Conservation (phyloP, 2,113 vertebrate species). For the Tetraodon nigroviridis region DNA sequence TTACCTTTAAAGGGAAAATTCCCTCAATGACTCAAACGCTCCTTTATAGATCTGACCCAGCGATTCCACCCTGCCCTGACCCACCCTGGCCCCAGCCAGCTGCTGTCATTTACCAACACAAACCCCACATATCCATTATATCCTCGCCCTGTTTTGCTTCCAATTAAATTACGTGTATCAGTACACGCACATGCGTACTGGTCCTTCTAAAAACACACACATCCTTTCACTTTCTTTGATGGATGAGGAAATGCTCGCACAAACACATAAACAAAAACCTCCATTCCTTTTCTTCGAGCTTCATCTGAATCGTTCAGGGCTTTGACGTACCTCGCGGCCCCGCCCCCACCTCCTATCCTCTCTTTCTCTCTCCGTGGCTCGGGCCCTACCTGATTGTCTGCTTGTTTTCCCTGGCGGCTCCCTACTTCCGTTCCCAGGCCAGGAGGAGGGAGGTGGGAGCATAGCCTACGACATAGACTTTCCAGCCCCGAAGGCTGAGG, state of each 20-base stretch:
- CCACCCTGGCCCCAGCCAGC: slow-evolving; percentile 73
- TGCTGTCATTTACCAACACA: slow-evolving; percentile 57
- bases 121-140: slow-evolving; percentile 23
- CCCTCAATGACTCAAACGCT: slow-evolving; percentile 14
- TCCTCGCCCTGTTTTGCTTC: too few relatives aligned
- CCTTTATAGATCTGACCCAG: slow-evolving; percentile 48
- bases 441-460: slow-evolving; percentile 91
- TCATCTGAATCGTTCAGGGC: slow-evolving; percentile 37
- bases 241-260: slow-evolving; percentile 66
- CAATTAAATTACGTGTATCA: not conserved
- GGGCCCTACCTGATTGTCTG: slow-evolving; percentile 96
- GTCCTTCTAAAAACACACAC: slow-evolving; percentile 65
- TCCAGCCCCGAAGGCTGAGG: slow-evolving; percentile 87
- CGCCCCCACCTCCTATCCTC: slow-evolving; percentile 45
- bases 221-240: slow-evolving; percentile 74
- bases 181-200: slow-evolving; percentile 19
- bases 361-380: slow-evolving; percentile 44
- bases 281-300: slow-evolving; percentile 61
- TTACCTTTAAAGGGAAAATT: slow-evolving; percentile 27
- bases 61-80: slow-evolving; percentile 64
- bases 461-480: slow-evolving; percentile 90
- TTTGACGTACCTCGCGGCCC: slow-evolving; percentile 45
- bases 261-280: slow-evolving; percentile 63
- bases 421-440: slow-evolving; percentile 97
- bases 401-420: slow-evolving; percentile 97